Percentiles rank a stretch among this genome's conserved stretches.
These are phyloP conservation scores for Hephaestus fuliginosus DNA, from an alignment of 2,797 vertebrate genomes.

Conservation along the genomic window DNA sequence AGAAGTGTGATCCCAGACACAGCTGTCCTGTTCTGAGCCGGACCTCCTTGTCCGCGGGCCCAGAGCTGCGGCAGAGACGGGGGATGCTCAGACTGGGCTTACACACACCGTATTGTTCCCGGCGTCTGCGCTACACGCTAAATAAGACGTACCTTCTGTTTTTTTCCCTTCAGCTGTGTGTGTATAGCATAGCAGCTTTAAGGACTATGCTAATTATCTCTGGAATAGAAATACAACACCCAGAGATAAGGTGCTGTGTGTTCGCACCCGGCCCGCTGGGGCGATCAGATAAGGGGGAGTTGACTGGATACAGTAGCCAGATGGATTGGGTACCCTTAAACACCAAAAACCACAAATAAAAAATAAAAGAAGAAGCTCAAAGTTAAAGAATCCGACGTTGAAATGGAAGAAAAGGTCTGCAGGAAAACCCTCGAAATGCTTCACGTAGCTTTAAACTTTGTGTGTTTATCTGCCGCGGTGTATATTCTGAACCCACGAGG, in stretches of 20 bases:
- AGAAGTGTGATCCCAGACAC: constrained; percentile 76
- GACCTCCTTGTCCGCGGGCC: constrained; percentile 69
- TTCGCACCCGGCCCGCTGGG: constrained; percentile 76
- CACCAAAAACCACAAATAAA: constrained; percentile 30
- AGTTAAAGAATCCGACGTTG: constrained; percentile 7
- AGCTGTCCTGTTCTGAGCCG: constrained; percentile 72
- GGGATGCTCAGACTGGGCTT: constrained; percentile 64
- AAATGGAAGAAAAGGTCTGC: background rate
- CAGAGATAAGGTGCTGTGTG: constrained; percentile 75
- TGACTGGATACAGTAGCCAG: constrained; percentile 75
- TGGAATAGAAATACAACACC: constrained; percentile 80
- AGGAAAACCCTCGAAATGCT: constrained; percentile 19
- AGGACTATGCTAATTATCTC: constrained; percentile 80
- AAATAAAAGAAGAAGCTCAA: constrained; percentile 36
- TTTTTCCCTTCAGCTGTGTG: constrained; percentile 52
- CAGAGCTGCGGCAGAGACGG: constrained; percentile 44
- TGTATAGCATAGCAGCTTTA: constrained; percentile 62
- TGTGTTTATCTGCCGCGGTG: constrained; percentile 32
- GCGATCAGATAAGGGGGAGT: constrained; percentile 78
- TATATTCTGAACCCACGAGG: constrained; percentile 36
- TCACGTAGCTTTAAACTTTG: background rate
- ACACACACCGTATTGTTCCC: constrained; percentile 69
- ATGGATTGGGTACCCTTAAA: constrained; percentile 64
- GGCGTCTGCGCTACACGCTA: constrained; percentile 46
- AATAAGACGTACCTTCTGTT: constrained; percentile 66